A percentile compares a stretch with the other conserved stretches of the same genome.
phyloP scores from a whole-genome alignment of 2,888 invertebrate species.

The Monochamus alternatus region DNA sequence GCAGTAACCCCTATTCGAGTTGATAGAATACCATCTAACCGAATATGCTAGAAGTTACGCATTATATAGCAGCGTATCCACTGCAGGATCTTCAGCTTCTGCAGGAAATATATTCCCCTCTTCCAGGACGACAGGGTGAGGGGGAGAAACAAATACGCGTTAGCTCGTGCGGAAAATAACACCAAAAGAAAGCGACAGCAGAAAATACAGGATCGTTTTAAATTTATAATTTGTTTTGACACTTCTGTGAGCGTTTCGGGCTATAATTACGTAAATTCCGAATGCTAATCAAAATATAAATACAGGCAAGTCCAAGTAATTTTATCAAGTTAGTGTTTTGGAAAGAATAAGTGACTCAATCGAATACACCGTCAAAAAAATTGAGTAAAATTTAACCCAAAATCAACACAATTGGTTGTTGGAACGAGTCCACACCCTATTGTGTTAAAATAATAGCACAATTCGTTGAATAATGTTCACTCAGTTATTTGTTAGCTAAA shows the following conservation, averaged over 20 bases:
- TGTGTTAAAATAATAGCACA: too few relatives aligned
- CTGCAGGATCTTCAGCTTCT: background rate
- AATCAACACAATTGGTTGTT: too few relatives aligned
- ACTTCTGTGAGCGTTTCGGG: background rate
- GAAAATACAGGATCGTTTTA: background rate
- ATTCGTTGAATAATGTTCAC: too few relatives aligned
- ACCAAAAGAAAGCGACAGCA: background rate
- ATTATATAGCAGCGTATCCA: background rate
- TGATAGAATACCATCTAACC: background rate
- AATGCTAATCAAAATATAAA: too few relatives aligned
- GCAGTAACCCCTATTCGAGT: too few relatives aligned
- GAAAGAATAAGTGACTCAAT: too few relatives aligned
- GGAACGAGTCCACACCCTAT: too few relatives aligned
- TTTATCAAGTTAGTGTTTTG: too few relatives aligned
- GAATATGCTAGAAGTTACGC: background rate
- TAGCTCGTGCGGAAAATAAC: conserved; percentile 1
- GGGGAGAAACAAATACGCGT: conserved; percentile 1
- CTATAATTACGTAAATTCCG: background rate
- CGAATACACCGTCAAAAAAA: too few relatives aligned
- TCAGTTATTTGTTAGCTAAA: too few relatives aligned
- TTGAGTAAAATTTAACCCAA: too few relatives aligned
- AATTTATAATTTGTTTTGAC: background rate
- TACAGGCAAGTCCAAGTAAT: too few relatives aligned
- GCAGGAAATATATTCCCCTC: background rate
- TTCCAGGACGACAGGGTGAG: background rate